Evolutionary conservation across 2,888 invertebrate species (phyloP).

Genomic region (Chironomus riparius): DNA sequence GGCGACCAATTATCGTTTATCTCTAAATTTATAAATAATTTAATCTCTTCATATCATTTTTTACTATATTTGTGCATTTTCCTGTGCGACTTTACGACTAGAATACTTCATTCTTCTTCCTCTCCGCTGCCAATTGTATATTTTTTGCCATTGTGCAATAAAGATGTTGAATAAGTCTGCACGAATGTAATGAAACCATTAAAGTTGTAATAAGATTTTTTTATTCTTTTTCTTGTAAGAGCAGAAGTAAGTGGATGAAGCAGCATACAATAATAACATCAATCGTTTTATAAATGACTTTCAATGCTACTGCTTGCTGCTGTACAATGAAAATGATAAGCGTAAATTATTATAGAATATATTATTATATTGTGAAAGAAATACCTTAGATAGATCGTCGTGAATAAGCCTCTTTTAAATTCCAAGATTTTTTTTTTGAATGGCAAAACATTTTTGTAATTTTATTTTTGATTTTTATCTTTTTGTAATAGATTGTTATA

Average conservation of each 20-base stretch:
- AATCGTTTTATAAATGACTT: not conserved
- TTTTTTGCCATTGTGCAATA: constrained; percentile 26
- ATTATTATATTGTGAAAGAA: not conserved
- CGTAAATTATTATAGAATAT: not conserved
- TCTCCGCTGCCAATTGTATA: constrained; percentile 21
- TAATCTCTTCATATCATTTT: too few species aligned
- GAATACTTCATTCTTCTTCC: not conserved
- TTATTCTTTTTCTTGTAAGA: not conserved
- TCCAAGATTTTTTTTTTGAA: not conserved
- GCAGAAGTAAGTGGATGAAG: not conserved
- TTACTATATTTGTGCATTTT: not conserved
- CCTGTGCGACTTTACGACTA: not conserved
- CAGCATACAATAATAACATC: not conserved
- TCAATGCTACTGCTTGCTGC: not conserved
- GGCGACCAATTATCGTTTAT: too few species aligned
- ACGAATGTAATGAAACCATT: constrained; percentile 12
- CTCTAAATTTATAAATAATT: too few species aligned
- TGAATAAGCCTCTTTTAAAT: too few species aligned
- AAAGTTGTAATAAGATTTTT: constrained; percentile 1
- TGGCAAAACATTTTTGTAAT: not conserved
- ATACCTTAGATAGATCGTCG: not conserved
- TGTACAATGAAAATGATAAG: not conserved
- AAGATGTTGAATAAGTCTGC: constrained; percentile 26
- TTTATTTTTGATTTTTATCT: not conserved
- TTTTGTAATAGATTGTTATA: not conserved